phyloP scores from a whole-genome alignment of 2,113 vertebrate genomes.

The Pseudopodoces humilis region DNA sequence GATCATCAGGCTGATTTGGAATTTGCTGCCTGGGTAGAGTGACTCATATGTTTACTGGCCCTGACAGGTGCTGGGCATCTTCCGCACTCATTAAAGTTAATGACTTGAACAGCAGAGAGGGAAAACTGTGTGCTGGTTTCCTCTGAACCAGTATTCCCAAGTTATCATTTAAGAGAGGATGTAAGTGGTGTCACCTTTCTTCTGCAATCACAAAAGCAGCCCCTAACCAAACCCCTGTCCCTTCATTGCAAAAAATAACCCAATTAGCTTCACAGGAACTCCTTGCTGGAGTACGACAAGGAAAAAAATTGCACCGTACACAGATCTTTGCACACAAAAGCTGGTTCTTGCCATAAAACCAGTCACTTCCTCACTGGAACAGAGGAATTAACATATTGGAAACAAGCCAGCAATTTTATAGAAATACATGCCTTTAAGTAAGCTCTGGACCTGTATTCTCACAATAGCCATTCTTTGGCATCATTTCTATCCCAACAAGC shows the following conservation, averaged over 20 bases:
- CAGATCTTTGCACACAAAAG: constrained; percentile 13
- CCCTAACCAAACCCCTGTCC: not conserved
- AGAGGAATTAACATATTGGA: constrained; percentile 43
- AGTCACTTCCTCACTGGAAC: constrained; percentile 18
- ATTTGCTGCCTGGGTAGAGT: constrained; percentile 15
- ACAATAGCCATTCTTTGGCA: not conserved
- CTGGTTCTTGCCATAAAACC: constrained; percentile 16
- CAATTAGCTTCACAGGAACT: not conserved
- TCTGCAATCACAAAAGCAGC: not conserved
- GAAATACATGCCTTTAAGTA: constrained; percentile 17
- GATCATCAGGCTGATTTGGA: constrained; percentile 31
- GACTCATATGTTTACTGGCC: constrained; percentile 39
- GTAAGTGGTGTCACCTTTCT: not conserved
- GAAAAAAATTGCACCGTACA: not conserved
- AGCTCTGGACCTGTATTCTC: not conserved
- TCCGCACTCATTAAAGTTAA: constrained; percentile 34
- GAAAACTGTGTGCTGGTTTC: not conserved
- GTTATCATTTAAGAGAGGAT: not conserved
- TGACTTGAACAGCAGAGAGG: not conserved
- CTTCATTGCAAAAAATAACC: not conserved
- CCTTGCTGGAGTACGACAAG: not conserved
- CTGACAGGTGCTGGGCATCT: constrained; percentile 46
- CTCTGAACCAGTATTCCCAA: not conserved
- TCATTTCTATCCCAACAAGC: constrained; percentile 11
- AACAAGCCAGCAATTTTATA: constrained; percentile 17